Percentiles rank a stretch among this genome's conserved stretches.
phyloP scores from a whole-genome alignment of 2,113 vertebrate genomes.

The Bujurquina vittata region DNA sequence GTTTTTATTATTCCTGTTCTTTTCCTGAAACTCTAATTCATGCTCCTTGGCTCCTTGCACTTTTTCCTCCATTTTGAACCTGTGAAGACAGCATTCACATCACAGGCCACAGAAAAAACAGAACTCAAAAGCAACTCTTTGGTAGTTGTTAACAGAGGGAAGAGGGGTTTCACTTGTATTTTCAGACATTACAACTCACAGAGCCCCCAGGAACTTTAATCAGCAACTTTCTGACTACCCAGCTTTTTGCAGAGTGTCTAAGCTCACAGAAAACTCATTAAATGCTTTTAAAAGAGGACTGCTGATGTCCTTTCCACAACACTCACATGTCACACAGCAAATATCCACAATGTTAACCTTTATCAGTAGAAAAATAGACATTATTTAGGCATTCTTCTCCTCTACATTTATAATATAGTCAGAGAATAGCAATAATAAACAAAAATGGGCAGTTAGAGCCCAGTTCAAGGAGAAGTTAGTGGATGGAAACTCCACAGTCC shows the following conservation, averaged over 20 bases:
- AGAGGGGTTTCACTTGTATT: neutral
- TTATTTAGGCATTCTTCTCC: neutral
- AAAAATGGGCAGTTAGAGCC: neutral
- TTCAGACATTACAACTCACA: neutral
- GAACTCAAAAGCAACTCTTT: neutral
- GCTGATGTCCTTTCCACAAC: neutral
- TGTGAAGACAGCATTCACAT: neutral
- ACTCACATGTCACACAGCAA: slow-evolving; percentile 17
- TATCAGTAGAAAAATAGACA: slow-evolving; percentile 35
- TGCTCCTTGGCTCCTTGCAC: neutral
- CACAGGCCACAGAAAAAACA: neutral
- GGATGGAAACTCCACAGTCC: slow-evolving; percentile 3
- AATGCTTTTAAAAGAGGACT: neutral
- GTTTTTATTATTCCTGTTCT: neutral
- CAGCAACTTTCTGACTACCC: neutral
- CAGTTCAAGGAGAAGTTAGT: neutral
- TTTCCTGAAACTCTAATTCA: neutral
- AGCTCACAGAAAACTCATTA: neutral
- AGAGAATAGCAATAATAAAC: neutral
- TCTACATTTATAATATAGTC: neutral
- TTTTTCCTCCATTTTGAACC: neutral
- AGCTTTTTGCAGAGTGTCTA: neutral
- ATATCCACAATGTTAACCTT: neutral
- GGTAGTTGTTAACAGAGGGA: neutral
- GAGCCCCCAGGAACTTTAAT: neutral